phyloP scores from a whole-genome alignment of 2,113 vertebrate genomes.

The Nicator chloris region DNA sequence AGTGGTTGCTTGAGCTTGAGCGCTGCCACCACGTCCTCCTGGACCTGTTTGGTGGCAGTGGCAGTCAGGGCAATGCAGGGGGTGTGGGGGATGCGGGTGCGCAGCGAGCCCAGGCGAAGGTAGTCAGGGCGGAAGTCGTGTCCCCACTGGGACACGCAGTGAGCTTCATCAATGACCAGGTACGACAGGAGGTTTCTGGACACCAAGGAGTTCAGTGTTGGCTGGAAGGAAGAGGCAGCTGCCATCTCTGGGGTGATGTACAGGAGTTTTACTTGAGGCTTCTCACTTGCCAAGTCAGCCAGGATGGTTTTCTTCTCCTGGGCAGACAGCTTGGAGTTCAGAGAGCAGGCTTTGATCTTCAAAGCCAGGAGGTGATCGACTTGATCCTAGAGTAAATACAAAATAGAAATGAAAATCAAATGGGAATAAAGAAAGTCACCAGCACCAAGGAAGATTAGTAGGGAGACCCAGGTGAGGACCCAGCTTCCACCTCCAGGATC shows the following conservation, averaged over 20 bases:
- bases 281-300: conserved; percentile 80
- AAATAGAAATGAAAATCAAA: not conserved
- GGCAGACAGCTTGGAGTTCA: conserved; percentile 88
- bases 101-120: conserved; percentile 85
- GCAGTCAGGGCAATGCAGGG: conserved; percentile 91
- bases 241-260: conserved; percentile 98
- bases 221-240: conserved; percentile 86
- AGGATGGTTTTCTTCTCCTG: conserved; percentile 83
- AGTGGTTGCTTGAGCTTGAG: conserved; percentile 79
- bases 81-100: conserved; percentile 70
- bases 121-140: conserved; percentile 97
- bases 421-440: not conserved
- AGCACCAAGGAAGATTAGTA: not conserved
- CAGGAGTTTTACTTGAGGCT: conserved; percentile 86
- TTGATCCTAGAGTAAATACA: conserved; percentile 81
- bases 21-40: conserved; percentile 81
- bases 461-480: not conserved
- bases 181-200: conserved; percentile 85
- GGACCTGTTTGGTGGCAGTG: conserved; percentile 88
- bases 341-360: conserved; percentile 85
- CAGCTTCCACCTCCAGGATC: not conserved
- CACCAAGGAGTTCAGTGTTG: conserved; percentile 80
- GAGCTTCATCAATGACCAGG: conserved; percentile 93
- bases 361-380: conserved; percentile 85
- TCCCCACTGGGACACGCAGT: conserved; percentile 98